Evolutionary conservation across 92 coral and sea anemone species (phyloP).

Genomic region (Epizoanthus fatuus): DNA sequence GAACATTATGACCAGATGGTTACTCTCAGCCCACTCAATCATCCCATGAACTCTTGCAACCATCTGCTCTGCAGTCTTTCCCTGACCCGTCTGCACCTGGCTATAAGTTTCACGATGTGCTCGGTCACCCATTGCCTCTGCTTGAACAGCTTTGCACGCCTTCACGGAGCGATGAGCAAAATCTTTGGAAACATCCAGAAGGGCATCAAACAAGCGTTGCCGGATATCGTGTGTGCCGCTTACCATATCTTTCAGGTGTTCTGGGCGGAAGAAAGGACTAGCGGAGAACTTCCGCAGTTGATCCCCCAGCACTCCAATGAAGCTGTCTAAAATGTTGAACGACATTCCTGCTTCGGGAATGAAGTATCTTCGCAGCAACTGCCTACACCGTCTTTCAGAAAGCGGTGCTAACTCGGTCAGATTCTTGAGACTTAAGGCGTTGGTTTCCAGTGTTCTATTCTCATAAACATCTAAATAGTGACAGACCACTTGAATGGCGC

Average conservation of each 20-base stretch:
- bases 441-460: not conserved
- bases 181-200: conserved; percentile 8
- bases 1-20: conserved; percentile 33
- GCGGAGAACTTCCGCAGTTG: conserved; percentile 38
- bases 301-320: conserved; percentile 24
- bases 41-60: conserved; percentile 35
- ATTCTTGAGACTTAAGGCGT: not conserved
- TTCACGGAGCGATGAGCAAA: conserved; percentile 23
- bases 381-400: not conserved
- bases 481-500: not conserved
- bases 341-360: not conserved
- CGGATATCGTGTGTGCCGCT: conserved; percentile 19
- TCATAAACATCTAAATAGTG: not conserved
- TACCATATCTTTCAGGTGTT: conserved; percentile 21
- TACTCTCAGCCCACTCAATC: conserved; percentile 42
- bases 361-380: conserved; percentile 8
- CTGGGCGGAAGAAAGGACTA: conserved; percentile 21
- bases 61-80: conserved; percentile 12
- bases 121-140: not conserved
- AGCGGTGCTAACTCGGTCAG: not conserved
- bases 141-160: not conserved
- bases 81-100: not conserved
- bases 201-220: not conserved
- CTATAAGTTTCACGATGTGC: too few relatives aligned
- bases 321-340: conserved; percentile 8